These are phyloP conservation scores for Argyrosomus regius DNA, from an alignment of 2,797 vertebrate species.

Conservation along the genomic window DNA sequence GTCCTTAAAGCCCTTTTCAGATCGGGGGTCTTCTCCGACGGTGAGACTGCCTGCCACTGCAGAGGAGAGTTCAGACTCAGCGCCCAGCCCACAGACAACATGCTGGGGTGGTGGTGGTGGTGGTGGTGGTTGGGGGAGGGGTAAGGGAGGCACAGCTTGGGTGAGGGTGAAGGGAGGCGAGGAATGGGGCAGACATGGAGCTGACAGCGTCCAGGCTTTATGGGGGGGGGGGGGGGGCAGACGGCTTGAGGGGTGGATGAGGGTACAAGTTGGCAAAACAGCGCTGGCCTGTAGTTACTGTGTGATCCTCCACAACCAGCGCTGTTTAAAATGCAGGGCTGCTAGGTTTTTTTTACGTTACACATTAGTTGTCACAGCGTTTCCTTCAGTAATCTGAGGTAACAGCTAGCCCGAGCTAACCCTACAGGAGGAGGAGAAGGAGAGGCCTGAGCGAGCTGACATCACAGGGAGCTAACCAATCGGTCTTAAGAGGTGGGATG, in stretches of 20 bases:
- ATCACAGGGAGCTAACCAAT: slow-evolving; percentile 51
- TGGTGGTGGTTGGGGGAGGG: neutral
- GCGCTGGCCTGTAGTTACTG: neutral
- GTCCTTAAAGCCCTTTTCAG: slow-evolving; percentile 91
- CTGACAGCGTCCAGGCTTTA: slow-evolving; percentile 44
- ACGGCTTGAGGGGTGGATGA: slow-evolving; percentile 9
- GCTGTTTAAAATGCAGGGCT: neutral
- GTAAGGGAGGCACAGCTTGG: slow-evolving; percentile 45
- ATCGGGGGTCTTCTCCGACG: slow-evolving; percentile 90
- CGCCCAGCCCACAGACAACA: slow-evolving; percentile 79
- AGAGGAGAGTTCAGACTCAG: slow-evolving; percentile 89
- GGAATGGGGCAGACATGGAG: slow-evolving; percentile 56
- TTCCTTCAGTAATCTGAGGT: neutral
- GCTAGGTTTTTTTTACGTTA: no score
- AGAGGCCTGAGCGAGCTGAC: neutral
- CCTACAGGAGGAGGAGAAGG: slow-evolving; percentile 2
- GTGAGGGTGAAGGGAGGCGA: slow-evolving; percentile 37
- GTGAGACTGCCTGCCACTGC: slow-evolving; percentile 89
- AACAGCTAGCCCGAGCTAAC: neutral
- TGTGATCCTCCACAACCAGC: neutral
- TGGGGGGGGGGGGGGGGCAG: slow-evolving; percentile 33
- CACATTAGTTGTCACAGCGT: no score
- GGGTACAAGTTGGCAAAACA: slow-evolving; percentile 4
- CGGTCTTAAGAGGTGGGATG: slow-evolving; percentile 48
- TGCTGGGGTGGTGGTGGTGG: slow-evolving; percentile 62